These are phyloP conservation scores for Antechinus stuartii DNA, from an alignment of 2,113 vertebrate species.

Conservation along the genomic window DNA sequence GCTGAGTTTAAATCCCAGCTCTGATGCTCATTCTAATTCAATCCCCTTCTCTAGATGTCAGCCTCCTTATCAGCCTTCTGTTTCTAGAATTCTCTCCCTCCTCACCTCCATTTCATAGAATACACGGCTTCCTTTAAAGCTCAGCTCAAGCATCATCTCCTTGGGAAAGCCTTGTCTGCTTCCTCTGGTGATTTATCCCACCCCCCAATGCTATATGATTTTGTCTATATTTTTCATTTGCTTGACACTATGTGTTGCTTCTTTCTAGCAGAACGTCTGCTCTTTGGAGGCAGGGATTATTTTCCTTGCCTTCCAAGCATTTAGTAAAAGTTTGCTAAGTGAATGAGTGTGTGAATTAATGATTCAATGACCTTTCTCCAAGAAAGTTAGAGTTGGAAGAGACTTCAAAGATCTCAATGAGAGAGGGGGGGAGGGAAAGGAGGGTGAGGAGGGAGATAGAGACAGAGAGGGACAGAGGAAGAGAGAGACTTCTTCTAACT, in stretches of 20 bases:
- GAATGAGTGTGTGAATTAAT: no score
- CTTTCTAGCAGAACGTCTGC: neutral
- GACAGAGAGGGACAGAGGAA: no score
- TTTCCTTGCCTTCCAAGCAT: no score
- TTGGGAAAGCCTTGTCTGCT: neutral
- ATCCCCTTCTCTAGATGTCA: neutral
- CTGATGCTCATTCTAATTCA: neutral
- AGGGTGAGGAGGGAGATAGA: no score
- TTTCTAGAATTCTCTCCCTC: neutral
- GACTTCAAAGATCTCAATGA: neutral
- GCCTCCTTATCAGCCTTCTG: neutral
- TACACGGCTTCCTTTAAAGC: neutral
- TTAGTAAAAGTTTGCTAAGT: no score
- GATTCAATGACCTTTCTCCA: neutral
- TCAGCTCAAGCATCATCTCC: neutral
- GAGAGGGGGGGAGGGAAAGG: no score
- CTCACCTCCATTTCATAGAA: neutral
- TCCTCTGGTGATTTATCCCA: no score
- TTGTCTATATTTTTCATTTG: neutral
- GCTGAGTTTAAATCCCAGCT: neutral
- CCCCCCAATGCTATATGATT: neutral
- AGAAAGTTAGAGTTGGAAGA: neutral
- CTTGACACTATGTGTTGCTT: neutral
- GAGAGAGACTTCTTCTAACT: no score
- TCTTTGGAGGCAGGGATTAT: no score